Base-by-base conservation (phyloP, 2,113 vertebrate species). In the Romanogobio albipinnatus region DNA sequence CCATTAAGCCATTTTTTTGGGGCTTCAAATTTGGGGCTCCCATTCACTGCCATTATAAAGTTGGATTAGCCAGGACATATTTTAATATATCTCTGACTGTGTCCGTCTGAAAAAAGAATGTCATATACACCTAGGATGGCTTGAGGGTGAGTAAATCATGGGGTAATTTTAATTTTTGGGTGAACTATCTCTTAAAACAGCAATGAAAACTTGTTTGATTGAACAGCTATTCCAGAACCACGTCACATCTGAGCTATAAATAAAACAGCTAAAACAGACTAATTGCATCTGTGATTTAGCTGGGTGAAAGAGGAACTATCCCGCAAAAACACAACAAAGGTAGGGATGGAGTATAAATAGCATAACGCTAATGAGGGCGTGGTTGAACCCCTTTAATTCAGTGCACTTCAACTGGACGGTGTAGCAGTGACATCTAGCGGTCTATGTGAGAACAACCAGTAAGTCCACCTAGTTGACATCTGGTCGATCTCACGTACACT, bases 381-480 rank as follows among this genome's bases (percentile, higher is more conserved):
- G 56, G 7, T 5, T 53, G 0, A 19, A 7, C 0, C 15, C 15
- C 5, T 53, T 53, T 17, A 5, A 53, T 56, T 10, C 58, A 24
- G n/a, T 24, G 9, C 9, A 61, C 22, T 3, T 59, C 22, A 24
- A 59, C 9, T 24, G 58, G n/a, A 11, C 17, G 17, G 15, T 49
- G 64, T 47, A 61, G 58, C 36, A 51, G 71, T 59, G 86, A 81
- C 78, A 81, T 76, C 86, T 85, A 82, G 61, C 14, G 83, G 83
- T 7, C 71, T 24, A 15, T n/a, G 8, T 36, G 11, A 51, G 33
- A 29, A 24, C 26, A 11, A 26, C 9, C n/a, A 43, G 26, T 76
- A 36, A 39, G 15, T 15, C 9, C 29, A 19, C 0, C 4, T 11
- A 59, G 80, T 36, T 73, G 83, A 77, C 53, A 58, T 45, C 5